Conservation (phyloP, 2,888 invertebrate genomes). For the Nebria salina region DNA sequence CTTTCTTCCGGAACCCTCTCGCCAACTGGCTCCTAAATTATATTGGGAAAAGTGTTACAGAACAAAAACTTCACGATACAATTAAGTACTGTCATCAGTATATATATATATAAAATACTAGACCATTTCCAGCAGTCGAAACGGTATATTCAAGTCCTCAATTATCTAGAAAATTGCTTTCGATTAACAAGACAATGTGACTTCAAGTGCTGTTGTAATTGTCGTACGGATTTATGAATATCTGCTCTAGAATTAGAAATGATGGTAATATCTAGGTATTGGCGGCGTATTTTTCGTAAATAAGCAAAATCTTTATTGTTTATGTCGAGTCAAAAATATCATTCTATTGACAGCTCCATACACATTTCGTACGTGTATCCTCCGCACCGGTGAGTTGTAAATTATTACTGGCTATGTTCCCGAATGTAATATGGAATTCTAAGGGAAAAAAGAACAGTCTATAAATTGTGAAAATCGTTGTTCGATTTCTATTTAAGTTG, state of each 20-base stretch:
- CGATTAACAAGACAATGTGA: neutral
- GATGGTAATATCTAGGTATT: too few relatives aligned
- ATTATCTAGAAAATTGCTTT: neutral
- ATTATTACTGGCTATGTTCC: neutral
- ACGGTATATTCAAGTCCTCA: neutral
- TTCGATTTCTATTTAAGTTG: slow-evolving; percentile 1
- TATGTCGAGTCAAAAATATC: too few relatives aligned
- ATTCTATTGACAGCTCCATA: too few relatives aligned
- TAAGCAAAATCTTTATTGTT: too few relatives aligned
- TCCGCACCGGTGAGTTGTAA: neutral
- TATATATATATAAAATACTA: neutral
- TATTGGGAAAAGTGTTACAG: slow-evolving; percentile 43
- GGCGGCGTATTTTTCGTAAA: too few relatives aligned
- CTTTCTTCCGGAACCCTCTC: slow-evolving; percentile 34
- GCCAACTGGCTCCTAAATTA: slow-evolving; percentile 34
- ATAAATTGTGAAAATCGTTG: slow-evolving; percentile 1
- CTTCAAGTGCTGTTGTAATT: neutral
- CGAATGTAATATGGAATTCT: neutral
- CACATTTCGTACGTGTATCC: too few relatives aligned
- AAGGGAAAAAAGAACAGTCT: neutral
- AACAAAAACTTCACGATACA: slow-evolving; percentile 44
- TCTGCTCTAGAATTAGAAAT: too few relatives aligned
- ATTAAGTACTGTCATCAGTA: slow-evolving; percentile 42
- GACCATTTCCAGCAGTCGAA: neutral
- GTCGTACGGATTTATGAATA: neutral